phyloP scores from a whole-genome alignment of 2,113 vertebrate genomes.

The Eptatretus burgeri region DNA sequence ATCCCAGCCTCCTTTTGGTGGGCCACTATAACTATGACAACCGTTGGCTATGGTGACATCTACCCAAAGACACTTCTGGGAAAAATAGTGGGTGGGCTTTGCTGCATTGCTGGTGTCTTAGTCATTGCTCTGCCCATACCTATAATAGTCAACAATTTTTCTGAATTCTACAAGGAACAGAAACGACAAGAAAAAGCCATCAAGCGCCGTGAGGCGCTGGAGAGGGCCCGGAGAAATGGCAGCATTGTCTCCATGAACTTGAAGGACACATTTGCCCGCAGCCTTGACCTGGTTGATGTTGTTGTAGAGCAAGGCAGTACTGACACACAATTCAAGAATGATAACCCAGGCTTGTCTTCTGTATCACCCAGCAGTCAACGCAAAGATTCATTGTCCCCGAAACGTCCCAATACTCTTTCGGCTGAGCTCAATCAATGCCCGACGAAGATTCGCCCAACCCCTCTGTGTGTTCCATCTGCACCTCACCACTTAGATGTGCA shows the following conservation, averaged over 20 bases:
- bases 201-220: not conserved
- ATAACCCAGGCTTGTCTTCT: no score
- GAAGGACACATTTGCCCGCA: not conserved
- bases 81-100: slow-evolving; percentile 2
- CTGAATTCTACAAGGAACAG: slow-evolving; percentile 5
- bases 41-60: slow-evolving; percentile 3
- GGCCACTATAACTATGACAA: slow-evolving; percentile 3
- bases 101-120: slow-evolving; percentile 5
- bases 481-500: no score
- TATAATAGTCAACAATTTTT: slow-evolving; percentile 1
- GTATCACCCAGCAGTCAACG: no score
- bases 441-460: no score
- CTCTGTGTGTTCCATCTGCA: no score
- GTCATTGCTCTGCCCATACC: slow-evolving; percentile 3
- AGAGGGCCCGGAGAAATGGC: slow-evolving; percentile 1
- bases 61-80: slow-evolving; percentile 3
- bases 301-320: slow-evolving; percentile 25
- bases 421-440: no score
- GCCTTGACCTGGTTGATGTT: slow-evolving; percentile 14
- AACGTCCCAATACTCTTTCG: no score
- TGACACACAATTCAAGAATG: no score
- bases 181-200: slow-evolving; percentile 1
- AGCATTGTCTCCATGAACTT: slow-evolving; percentile 5
- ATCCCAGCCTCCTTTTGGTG: slow-evolving; percentile 3
- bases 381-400: no score